Evolutionary conservation across 2,113 vertebrate genomes (phyloP), one percentile per base, ranked within the genome.

Genomic region (Ciconia stormi): DNA sequence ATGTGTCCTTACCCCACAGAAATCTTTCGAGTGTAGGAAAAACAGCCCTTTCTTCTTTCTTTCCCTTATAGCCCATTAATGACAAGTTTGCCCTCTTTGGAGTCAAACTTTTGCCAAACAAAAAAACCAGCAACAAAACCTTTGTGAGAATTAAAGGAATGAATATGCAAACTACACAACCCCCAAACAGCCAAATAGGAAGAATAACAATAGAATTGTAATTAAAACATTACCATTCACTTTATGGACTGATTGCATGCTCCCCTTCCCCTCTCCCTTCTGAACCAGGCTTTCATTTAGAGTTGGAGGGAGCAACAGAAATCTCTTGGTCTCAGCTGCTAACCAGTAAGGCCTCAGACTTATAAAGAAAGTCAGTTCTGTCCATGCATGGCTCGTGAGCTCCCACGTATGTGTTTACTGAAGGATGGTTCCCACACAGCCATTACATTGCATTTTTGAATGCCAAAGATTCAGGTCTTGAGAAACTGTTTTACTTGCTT

Each of bases 201-300:
- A 91, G 58, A 97, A 93, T 83, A 87, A 93, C 66, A 96, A 95
- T 55, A 53, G 82, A 93, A 90, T 59, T 40, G 59, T 73, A 95
- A 94, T 95, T 90, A 90, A 94, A 96, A 82, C 81, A 90, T 90
- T 95, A 77, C 53, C 53, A 90, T 95, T 87, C 73, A 50, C n/a
- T 86, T 95, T 85, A 66, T 36, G 29, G 74, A 85, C 32, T 53
- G 52, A 80, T 53, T 72, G 81, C 32, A 49, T 72, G 65, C 27
- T 85, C 65, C 16, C 55, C 29, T 91, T 84, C 49, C 18, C 44
- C 59, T 69, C 50, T 78, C 34, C 23, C 10, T 53, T 90, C 61
- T 49, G 27, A 88, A 40, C 16, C 13, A 69, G 44, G 44, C 62
- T 79, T 93, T 82, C 58, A 62, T 77, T 87, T 58, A 63, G n/a